A percentile compares a stretch with the other conserved stretches of the same genome.
These are phyloP conservation scores for rabbit (Oryctolagus cuniculus) DNA, from an alignment of 2,113 vertebrate genomes.

Conservation along the genomic window mOryCun1.1 NC_091453.1:61095001-61095500, in stretches of 20 bases:
- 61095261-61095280: background rate
- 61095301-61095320: background rate
- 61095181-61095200: background rate
- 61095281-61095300: background rate
- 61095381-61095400: background rate
- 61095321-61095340: background rate
- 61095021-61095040: background rate
- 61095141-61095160: background rate
- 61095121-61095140: background rate
- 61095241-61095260: background rate
- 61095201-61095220: background rate
- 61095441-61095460: background rate
- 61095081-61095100: background rate
- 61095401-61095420: background rate
- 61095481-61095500: background rate
- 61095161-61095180: background rate
- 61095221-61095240: background rate
- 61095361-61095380: background rate
- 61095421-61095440: background rate
- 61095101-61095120: background rate
- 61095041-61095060: background rate
- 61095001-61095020: conserved; percentile 19
- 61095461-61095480: background rate
- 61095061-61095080: background rate
- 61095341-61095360: background rate